These are phyloP conservation scores for Sebastes itinus DNA, from an alignment of 2,797 vertebrate genomes.

Conservation along the genomic window DNA sequence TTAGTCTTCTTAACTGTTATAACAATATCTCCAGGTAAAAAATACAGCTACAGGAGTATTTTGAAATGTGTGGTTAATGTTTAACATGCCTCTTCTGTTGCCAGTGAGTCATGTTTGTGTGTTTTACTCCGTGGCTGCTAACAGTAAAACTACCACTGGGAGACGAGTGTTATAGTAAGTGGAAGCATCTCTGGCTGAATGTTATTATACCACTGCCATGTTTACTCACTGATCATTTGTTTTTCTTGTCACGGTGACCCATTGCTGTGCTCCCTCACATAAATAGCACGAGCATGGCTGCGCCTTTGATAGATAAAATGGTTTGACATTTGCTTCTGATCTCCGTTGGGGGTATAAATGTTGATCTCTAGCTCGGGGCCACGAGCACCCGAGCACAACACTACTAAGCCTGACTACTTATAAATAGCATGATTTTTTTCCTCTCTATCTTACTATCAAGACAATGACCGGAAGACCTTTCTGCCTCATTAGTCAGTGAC, in stretches of 20 bases:
- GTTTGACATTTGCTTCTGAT: constrained; percentile 80
- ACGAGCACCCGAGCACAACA: constrained; percentile 43
- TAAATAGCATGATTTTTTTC: constrained; percentile 17
- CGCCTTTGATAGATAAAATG: constrained; percentile 74
- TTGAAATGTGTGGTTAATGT: background rate
- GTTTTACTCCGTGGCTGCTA: constrained; percentile 7
- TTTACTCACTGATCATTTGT: constrained; percentile 48
- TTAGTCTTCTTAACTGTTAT: background rate
- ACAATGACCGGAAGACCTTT: constrained; percentile 23
- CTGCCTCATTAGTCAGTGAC: constrained; percentile 26
- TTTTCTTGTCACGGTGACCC: constrained; percentile 24
- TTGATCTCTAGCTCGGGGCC: constrained; percentile 67
- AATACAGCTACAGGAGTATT: background rate
- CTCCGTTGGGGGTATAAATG: constrained; percentile 68
- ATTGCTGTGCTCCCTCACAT: constrained; percentile 51
- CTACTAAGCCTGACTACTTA: constrained; percentile 47
- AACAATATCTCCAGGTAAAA: background rate
- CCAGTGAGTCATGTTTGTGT: constrained; percentile 15
- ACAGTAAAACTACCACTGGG: background rate
- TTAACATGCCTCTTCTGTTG: constrained; percentile 8
- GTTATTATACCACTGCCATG: constrained; percentile 27
- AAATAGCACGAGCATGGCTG: constrained; percentile 68
- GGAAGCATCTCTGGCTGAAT: constrained; percentile 26
- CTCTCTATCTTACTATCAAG: constrained; percentile 12
- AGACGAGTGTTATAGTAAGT: background rate